Percentiles rank a stretch among this genome's conserved stretches.
These are phyloP conservation scores for Caradrina clavipalpis DNA, from an alignment of 2,888 invertebrate genomes.

Conservation along the genomic window DNA sequence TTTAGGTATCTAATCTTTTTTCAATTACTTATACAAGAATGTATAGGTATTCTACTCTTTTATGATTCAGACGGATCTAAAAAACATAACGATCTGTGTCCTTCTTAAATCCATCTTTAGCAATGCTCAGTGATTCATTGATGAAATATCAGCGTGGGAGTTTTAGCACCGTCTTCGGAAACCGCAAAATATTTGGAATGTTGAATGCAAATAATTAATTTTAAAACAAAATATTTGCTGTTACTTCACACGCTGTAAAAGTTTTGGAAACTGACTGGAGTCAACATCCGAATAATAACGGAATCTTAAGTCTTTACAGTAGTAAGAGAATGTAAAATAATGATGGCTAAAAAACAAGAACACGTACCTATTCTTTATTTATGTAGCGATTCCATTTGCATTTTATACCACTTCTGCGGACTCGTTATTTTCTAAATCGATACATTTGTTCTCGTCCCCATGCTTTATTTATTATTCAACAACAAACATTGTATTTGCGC, in stretches of 20 bases:
- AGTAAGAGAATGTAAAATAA: constrained; percentile 20
- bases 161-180: constrained; percentile 41
- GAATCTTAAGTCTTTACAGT: constrained; percentile 4
- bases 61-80: constrained; percentile 37
- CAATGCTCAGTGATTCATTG: constrained; percentile 55
- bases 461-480: constrained; percentile 54
- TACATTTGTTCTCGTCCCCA: constrained; percentile 29
- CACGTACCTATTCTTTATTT: constrained; percentile 2
- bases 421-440: constrained; percentile 44
- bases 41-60: not conserved
- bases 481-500: constrained; percentile 52
- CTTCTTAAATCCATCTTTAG: constrained; percentile 38
- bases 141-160: constrained; percentile 53
- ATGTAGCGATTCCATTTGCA: constrained; percentile 24
- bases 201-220: constrained; percentile 37
- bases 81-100: constrained; percentile 36
- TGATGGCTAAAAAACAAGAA: not conserved
- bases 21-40: not conserved
- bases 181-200: constrained; percentile 53
- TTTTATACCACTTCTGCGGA: constrained; percentile 20
- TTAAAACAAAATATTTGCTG: constrained; percentile 25
- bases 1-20: too few relatives aligned
- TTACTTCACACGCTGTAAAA: constrained; percentile 25
- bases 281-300: constrained; percentile 41
- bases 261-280: constrained; percentile 15